Base-by-base conservation (phyloP, 2,113 vertebrate species). In the Hyla sarda region DNA sequence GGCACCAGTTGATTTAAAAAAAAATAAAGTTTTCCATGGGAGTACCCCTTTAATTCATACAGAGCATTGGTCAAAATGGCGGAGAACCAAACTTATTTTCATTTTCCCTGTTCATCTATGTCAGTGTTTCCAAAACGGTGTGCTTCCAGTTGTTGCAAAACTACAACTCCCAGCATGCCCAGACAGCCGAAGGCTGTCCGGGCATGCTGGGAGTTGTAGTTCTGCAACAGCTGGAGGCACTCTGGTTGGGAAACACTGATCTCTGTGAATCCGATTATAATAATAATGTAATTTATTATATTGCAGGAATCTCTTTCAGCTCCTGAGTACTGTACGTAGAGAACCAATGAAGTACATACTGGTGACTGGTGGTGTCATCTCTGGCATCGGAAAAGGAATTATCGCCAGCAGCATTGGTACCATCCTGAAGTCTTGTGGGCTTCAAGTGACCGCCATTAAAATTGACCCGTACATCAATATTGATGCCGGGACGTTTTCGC, bases 401-500 rank as follows among this genome's bases (percentile, higher is more conserved):
- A 95, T 96, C 56, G 93, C 94, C 25, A 95, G 94, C 90, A 95
- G 94, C 88, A 94, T 95, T 77, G 94, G 94, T 58, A 95, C 90
- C 25, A 94, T 95, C 88, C 86, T 96, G 65, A 94, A 95, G 60
- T 95, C 95, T 84, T 95, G 94, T 83, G 95, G 94, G 8, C 91
- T 95, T 0, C 90, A 92, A 90, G 94, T 95, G 50, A 95, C 94
- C 80, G 94, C 94, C 77, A 95, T 96, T 92, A 96, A 96, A 90
- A 95, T 95, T 1, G 94, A 95, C 88, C 94, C 94, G 1, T 96
- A 95, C 78, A 95, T 96, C 88, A 96, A 96, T 65, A 95, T 96
- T 19, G 94, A 95, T 78, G 94, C 94, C 1, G 93, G 94, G 81
- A 96, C 94, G 1, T 96, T 96, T 88, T 96, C 94, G n/a, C 94